Evolutionary conservation across 2,797 vertebrate species (phyloP), one percentile per base, ranked within the genome.

Genomic region (Gymnodraco acuticeps): DNA sequence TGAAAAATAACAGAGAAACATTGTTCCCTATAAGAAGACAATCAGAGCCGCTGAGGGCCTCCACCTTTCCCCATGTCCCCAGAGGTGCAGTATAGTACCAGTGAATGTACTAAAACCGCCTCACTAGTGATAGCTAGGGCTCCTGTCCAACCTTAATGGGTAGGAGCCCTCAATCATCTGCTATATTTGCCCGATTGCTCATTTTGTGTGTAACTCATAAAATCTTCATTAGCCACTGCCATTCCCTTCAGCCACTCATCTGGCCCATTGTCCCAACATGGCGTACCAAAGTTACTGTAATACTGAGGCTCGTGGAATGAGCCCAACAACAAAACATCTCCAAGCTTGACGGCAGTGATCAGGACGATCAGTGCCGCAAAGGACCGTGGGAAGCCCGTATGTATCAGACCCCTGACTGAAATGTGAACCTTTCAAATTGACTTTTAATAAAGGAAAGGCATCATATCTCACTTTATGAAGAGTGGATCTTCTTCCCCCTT

Each of bases 61-160:
- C 90, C 92, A 91, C 91, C 92, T 92, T 88, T 86, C 78, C 19
- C 83, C 76, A 72, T 62, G 73, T 86, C 85, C 87, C 88, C 77
- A 89, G 88, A 91, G 83, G 84, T 91, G 88, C 90, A 92, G 87
- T 85, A 85, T 77, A 87, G 83, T 92, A 87, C 86, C 83, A 20
- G 73, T 92, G 91, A 93, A 94, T 94, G 91, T 93, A 92, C 87
- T 80, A 81, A 89, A 85, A 90, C 92, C 93, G 91, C 92, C 92
- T 92, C 91, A 95, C 94, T 95, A 94, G 94, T 95, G 94, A 94
- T 64, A 81, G 82, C 82, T 79, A n/a, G 73, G 87, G 80, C 85
- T 90, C 75, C 86, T 80, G 55, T 87, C 60, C 77, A 67, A 81
- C 81, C 84, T 62, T 75, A 86, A 78, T 19, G 69, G 78, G 78